Conservation (phyloP, 1,140 invertebrate genomes). For the Pantala flavescens region DNA sequence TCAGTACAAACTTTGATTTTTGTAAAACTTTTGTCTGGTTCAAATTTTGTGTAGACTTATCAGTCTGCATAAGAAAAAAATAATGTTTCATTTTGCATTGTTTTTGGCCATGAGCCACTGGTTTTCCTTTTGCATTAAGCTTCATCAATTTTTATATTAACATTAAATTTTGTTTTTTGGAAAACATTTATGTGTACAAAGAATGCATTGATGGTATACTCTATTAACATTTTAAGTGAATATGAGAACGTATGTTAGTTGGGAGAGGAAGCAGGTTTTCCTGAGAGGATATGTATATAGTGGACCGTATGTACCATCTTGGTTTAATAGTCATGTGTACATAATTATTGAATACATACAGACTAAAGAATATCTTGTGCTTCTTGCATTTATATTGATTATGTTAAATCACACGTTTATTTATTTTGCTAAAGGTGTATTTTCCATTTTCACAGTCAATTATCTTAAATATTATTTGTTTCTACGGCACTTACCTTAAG, state of each 20-base stretch:
- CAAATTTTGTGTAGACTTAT: too few relatives aligned
- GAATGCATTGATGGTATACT: constrained; percentile 1
- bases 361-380: constrained; percentile 20
- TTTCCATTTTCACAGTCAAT: constrained; percentile 19
- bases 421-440: constrained; percentile 20
- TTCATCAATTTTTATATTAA: too few relatives aligned
- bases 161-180: too few relatives aligned
- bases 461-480: constrained; percentile 44
- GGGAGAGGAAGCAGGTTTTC: background rate
- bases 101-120: too few relatives aligned
- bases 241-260: background rate
- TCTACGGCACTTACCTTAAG: constrained; percentile 44
- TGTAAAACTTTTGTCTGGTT: too few relatives aligned
- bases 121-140: too few relatives aligned
- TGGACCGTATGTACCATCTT: constrained; percentile 4
- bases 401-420: constrained; percentile 23
- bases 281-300: constrained; percentile 1
- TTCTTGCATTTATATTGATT: constrained; percentile 22
- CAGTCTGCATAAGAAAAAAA: too few relatives aligned
- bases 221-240: background rate
- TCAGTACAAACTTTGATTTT: background rate
- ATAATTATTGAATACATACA: constrained; percentile 11
- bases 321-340: background rate
- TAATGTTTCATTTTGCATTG: too few relatives aligned
- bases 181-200: background rate